These are phyloP conservation scores for Dascillus cervinus DNA, from an alignment of 2,888 invertebrate genomes.

Conservation along the genomic window DNA sequence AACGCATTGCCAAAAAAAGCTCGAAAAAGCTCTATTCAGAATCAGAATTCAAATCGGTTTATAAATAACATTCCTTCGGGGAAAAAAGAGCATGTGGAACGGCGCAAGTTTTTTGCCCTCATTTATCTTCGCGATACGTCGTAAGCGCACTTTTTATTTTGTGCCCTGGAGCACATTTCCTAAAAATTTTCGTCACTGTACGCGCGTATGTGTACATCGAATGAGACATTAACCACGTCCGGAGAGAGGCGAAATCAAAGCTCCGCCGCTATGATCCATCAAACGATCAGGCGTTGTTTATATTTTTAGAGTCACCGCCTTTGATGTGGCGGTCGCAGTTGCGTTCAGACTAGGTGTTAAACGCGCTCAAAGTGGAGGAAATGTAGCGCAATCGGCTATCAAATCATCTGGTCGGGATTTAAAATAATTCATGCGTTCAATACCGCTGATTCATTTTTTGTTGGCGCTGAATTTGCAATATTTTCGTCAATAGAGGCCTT, in stretches of 20 bases:
- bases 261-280: conserved; percentile 28
- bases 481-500: too few relatives aligned
- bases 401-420: conserved; percentile 3
- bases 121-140: too few relatives aligned
- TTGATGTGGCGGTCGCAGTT: conserved; percentile 40
- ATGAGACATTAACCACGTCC: conserved; percentile 36
- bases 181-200: too few relatives aligned
- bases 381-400: conserved; percentile 26
- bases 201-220: conserved; percentile 25
- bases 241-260: conserved; percentile 35
- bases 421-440: conserved; percentile 7
- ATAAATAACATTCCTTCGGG: too few relatives aligned
- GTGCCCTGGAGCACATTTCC: conserved; percentile 14
- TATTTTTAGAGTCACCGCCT: conserved; percentile 37
- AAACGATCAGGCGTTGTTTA: conserved; percentile 34
- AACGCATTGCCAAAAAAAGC: too few relatives aligned
- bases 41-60: too few relatives aligned
- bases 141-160: too few relatives aligned
- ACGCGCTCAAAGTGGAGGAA: conserved; percentile 39
- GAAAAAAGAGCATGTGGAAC: too few relatives aligned
- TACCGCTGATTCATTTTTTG: too few relatives aligned
- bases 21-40: too few relatives aligned
- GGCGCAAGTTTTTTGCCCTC: too few relatives aligned
- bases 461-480: too few relatives aligned
- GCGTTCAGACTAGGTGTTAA: conserved; percentile 40